Percentiles rank a stretch among this genome's conserved stretches.
These are phyloP conservation scores for Candidula unifasciata DNA, from an alignment of 2,888 invertebrate genomes.

Conservation along the genomic window DNA sequence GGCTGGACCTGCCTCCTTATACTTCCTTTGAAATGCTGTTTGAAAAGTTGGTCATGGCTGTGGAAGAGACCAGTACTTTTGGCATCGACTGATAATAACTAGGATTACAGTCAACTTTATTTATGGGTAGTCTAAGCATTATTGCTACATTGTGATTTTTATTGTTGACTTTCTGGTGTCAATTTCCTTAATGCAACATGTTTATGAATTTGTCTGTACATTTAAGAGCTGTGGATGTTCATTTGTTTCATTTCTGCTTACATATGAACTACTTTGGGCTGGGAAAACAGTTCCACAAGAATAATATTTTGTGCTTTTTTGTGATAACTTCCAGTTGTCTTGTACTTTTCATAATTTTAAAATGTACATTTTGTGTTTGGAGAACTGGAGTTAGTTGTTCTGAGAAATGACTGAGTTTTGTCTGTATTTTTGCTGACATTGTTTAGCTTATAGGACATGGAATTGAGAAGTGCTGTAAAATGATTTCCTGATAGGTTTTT, in stretches of 20 bases:
- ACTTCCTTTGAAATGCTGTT: conserved; percentile 92
- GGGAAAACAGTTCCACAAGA: too few relatives aligned
- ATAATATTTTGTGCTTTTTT: too few relatives aligned
- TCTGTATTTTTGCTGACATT: too few relatives aligned
- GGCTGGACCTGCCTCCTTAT: conserved; percentile 96
- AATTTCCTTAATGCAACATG: not conserved
- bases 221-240: not conserved
- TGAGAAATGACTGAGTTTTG: too few relatives aligned
- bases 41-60: conserved; percentile 93
- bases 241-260: not conserved
- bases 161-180: not conserved
- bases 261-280: too few relatives aligned
- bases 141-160: not conserved
- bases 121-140: not conserved
- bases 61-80: conserved; percentile 96
- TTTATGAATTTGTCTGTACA: not conserved
- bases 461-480: too few relatives aligned
- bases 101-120: not conserved
- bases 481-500: too few relatives aligned
- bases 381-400: too few relatives aligned
- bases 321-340: too few relatives aligned
- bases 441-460: too few relatives aligned
- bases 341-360: too few relatives aligned
- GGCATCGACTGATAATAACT: conserved; percentile 89
- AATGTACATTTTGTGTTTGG: too few relatives aligned